Evolutionary conservation across 2,797 vertebrate species (phyloP), one percentile per base, ranked within the genome.

Genomic region (Ispidina lecontei): DNA sequence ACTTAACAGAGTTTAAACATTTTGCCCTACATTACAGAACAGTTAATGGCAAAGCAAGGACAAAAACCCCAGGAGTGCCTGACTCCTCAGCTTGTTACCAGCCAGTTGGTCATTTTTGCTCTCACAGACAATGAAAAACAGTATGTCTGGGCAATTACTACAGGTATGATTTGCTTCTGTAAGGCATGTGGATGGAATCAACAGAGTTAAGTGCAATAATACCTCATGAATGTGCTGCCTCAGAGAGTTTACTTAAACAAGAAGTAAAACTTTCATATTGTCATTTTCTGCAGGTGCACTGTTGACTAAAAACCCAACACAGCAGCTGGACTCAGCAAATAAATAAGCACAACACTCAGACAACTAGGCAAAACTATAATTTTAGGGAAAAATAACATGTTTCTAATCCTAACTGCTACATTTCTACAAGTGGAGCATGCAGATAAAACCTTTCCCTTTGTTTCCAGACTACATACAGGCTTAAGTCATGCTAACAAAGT

Each of bases 161-260:
- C 93, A 80, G 84, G 90, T 93, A 96, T 89, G 87, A 87, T 84
- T 94, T 94, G 84, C 68, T 95, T 82, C 75, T 91, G 70, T 95
- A 97, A 97, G 97, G 96, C 97, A 93, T 94, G 92, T 92, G 71
- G 93, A 96, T 96, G 86, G 84, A 94, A 74, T 84, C 88, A 92
- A 91, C 81, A 63, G 76, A 94, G 93, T 92, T 90, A 92, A 85
- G 91, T 91, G 88, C 85, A 95, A 65, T 75, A 82, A 81, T 81
- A 74, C 83, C 93, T 90, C 74, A 93, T 83, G 92, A 93, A 92
- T 89, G 77, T 81, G 76, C 84, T 43, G 62, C 89, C 94, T 94
- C 94, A 63, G 95, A 96, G 80, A 94, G 64, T 79, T 95, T 85
- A 87, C 56, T 95, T 69, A 85, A 82, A 74, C 58, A 79, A 63